A percentile compares a stretch with the other conserved stretches of the same genome.
phyloP scores from a whole-genome alignment of 2,113 vertebrate species.

The Otus sunia region DNA sequence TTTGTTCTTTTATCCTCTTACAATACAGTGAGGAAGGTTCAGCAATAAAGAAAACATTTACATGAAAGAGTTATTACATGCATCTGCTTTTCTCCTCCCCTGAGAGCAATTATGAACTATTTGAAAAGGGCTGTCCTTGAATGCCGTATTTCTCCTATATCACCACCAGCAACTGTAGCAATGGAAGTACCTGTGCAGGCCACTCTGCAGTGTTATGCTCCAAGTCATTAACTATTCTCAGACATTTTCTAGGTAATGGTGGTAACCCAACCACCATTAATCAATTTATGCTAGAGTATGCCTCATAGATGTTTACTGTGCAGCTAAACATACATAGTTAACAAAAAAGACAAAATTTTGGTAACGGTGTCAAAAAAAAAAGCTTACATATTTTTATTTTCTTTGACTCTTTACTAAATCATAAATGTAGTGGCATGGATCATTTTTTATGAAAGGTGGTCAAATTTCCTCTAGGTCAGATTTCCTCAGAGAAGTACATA shows the following conservation, averaged over 20 bases:
- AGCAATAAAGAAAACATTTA: conserved; percentile 2
- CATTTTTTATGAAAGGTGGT: background rate
- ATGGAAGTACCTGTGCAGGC: background rate
- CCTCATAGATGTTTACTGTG: background rate
- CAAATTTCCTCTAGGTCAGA: background rate
- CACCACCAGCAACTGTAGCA: background rate
- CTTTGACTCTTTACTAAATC: background rate
- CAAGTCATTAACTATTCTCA: background rate
- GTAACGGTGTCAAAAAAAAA: background rate
- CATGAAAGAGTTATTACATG: background rate
- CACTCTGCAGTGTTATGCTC: background rate
- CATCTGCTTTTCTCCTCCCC: conserved; percentile 3
- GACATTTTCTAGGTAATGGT: background rate
- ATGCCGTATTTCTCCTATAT: background rate
- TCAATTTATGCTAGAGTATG: background rate
- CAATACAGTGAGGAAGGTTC: background rate
- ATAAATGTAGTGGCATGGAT: background rate
- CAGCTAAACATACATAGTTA: background rate
- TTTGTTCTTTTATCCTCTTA: too few relatives aligned
- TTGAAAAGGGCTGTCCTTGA: conserved; percentile 23
- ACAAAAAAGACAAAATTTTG: background rate
- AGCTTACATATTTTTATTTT: background rate
- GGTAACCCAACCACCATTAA: background rate
- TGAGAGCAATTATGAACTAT: background rate
- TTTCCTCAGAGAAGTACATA: background rate